Base-by-base conservation (phyloP, 2,888 invertebrate species). In the Spatulosminthurus flaviceps region DNA sequence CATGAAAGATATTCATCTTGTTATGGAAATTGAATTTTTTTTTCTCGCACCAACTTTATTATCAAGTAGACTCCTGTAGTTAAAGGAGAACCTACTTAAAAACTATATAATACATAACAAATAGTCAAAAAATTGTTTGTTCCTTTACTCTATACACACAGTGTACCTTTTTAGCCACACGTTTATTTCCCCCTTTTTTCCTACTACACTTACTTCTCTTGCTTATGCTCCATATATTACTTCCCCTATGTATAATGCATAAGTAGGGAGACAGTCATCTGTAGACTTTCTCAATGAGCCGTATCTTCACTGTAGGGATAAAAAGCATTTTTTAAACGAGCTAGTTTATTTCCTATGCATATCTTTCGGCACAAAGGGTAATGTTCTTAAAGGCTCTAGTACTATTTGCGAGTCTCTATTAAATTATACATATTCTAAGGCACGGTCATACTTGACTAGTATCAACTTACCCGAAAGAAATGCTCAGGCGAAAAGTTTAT, bases 1-100 rank as follows among this genome's bases (percentile, higher is more conserved):
- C 64, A 24, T 75, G 75, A 75, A 75, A 75, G 75, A 75, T 75
- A 75, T 75, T 75, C 75, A 75, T 75, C 75, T 75, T 75, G 75
- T 75, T 75, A 75, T 75, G 64, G 64, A 75, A 75, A 75, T 64
- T 64, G 64, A 75, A 75, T 75, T 61, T 75, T 51, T n/a, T 73
- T 75, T 75, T 75, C 34, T 64, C 75, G 22, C 75, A 34, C 75
- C 60, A 51, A 51, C 1, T 51, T 51, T 51, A n/a, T n/a, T n/a
- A 51, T 51, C 51, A 51, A 51, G 51, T 11, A 51, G 51, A 13
- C 51, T 51, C 51, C 19, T 41, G 41, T 7, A 41, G 7, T 9
- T 41, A 41, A 9, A 13, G 7, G 41, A 41, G 41, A 9, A 13
- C 13, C 9, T 41, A 9, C 7, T 41, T 41, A 41, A 41, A 41